Base-by-base conservation (phyloP, 2,888 invertebrate genomes). In the Epiblema foenella region DNA sequence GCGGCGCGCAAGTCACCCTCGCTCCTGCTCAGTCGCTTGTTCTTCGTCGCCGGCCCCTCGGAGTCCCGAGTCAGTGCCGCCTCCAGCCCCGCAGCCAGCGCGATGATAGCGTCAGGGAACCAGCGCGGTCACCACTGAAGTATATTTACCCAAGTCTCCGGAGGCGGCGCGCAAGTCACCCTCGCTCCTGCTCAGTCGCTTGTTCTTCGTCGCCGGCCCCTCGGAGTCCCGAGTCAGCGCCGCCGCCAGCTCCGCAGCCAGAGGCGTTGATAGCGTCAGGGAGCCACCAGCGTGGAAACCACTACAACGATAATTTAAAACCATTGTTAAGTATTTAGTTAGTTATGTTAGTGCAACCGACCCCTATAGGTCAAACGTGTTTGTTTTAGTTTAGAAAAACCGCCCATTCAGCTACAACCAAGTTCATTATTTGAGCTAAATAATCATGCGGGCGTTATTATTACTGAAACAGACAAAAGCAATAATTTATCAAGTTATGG, bases 181-280 rank as follows among this genome's bases (percentile, higher is more conserved):
- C 54, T 92, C 90, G 76, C 92, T 92, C 71, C 81, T 81, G 78
- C 92, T 90, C 65, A 90, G 81, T 60, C 82, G 82, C 69, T 78
- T 78, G 15, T 59, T 39, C 18, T 12, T 56, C 24, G 33, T 49
- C 69, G 20, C 73, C 62, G 7, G 18, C 17, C 39, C 73, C 54
- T 67, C 56, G 49, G 83, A 74, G 5, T 80, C 83, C 7, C 76
- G 78, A 1, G 75, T 76, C 68, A 89, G 56, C 0, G 89, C 87
- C 0, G 78, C 73, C 51, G 78, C 79, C 74, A 92, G 79, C 51
- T 86, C 82, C 0, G 74, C 62, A 2, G 85, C 89, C 24, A 85
- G 74, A 0, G 89, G 85, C 0, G 85, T 83, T 5, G 78, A 78
- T 65, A 91, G 78, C 75, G 78, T 82, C 68, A 92, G 68, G 75